Conservation (phyloP, 1,140 invertebrate genomes). For the Heliconius himera region DNA sequence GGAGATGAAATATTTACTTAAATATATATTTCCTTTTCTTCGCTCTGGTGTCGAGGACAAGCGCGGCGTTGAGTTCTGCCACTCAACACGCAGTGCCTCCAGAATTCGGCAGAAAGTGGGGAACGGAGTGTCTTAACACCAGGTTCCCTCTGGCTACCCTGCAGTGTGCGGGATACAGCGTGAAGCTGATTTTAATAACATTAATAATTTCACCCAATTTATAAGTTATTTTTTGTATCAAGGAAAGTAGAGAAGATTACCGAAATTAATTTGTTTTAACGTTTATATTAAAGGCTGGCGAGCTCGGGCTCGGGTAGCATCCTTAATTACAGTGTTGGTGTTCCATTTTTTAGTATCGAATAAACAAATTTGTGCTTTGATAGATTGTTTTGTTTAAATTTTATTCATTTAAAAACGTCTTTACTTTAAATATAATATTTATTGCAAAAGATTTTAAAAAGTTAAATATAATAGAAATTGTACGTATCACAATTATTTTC, state of each 20-base stretch:
- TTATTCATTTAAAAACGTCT: background rate
- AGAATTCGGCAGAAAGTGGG: too few relatives aligned
- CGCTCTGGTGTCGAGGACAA: too few relatives aligned
- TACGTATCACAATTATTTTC: too few relatives aligned
- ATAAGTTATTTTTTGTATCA: background rate
- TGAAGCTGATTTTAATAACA: background rate
- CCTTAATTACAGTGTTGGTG: constrained; percentile 14
- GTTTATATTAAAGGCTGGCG: constrained; percentile 11
- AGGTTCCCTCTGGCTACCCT: too few relatives aligned
- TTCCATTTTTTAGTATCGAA: constrained; percentile 3
- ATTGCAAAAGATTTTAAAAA: background rate
- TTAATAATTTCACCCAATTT: constrained; percentile 6
- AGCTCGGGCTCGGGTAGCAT: background rate
- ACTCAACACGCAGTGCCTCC: too few relatives aligned
- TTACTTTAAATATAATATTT: background rate
- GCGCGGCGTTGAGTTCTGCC: too few relatives aligned
- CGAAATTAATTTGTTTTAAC: constrained; percentile 9
- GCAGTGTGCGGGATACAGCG: too few relatives aligned
- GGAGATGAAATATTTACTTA: too few relatives aligned
- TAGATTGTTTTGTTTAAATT: constrained; percentile 7
- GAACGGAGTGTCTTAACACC: too few relatives aligned
- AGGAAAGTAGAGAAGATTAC: constrained; percentile 5
- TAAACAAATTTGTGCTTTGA: constrained; percentile 10
- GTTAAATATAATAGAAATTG: background rate
- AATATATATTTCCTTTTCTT: too few relatives aligned